A percentile compares a stretch with the other conserved stretches of the same genome.
Conservation (phyloP, 2,888 invertebrate species). For the Papilio gigon region DNA sequence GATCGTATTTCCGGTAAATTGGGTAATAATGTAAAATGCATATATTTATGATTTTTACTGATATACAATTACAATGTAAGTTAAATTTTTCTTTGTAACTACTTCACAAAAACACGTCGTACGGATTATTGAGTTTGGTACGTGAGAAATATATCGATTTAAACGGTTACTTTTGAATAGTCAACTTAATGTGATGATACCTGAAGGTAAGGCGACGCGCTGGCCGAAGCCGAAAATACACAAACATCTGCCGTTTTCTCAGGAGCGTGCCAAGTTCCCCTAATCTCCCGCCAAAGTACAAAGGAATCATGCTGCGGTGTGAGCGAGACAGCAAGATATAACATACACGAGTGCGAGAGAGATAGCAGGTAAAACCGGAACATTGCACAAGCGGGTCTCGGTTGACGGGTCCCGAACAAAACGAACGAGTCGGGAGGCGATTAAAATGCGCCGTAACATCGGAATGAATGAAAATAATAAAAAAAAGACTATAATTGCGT, state of each 20-base stretch:
- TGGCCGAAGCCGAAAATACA: slow-evolving; percentile 54
- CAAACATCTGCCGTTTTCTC: slow-evolving; percentile 80
- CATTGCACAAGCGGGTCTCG: slow-evolving; percentile 77
- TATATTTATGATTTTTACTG: too few species aligned
- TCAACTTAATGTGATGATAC: slow-evolving; percentile 65
- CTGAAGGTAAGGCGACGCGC: slow-evolving; percentile 63
- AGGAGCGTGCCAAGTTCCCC: slow-evolving; percentile 78
- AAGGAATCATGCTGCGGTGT: slow-evolving; percentile 66
- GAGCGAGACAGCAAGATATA: slow-evolving; percentile 54
- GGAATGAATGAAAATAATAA: slow-evolving; percentile 75
- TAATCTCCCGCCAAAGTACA: slow-evolving; percentile 73
- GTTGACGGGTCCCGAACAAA: slow-evolving; percentile 79
- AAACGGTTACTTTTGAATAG: slow-evolving; percentile 46
- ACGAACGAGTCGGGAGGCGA: slow-evolving; percentile 75
- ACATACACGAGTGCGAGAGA: slow-evolving; percentile 47
- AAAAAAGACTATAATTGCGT: slow-evolving; percentile 70
- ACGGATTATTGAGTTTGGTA: neutral
- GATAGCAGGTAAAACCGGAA: slow-evolving; percentile 64
- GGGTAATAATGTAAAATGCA: too few species aligned
- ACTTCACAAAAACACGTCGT: neutral
- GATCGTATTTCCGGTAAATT: neutral
- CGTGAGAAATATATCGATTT: slow-evolving; percentile 6
- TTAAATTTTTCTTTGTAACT: neutral
- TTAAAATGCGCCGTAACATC: slow-evolving; percentile 74
- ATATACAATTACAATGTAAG: neutral